Evolutionary conservation across 2,113 vertebrate genomes (phyloP), one percentile per base, ranked within the genome.

Genomic region (Aythya baeri): DNA sequence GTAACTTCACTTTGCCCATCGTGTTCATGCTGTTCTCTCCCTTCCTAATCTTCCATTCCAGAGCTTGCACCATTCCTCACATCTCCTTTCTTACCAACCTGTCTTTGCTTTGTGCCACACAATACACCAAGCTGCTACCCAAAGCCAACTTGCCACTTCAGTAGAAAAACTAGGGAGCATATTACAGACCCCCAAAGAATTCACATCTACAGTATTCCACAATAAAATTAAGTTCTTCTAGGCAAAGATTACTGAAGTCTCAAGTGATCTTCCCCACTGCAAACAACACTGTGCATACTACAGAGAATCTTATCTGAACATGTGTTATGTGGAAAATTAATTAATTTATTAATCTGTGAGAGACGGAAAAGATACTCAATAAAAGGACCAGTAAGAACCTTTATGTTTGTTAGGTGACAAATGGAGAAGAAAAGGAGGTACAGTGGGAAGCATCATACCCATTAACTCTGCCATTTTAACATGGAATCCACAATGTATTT

Each of bases 21-120:
- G 63, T 61, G 13, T 26, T 78, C 6, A 4, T 29, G 41, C 18
- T 32, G 27, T 79, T 68, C 58, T 62, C 49, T 20, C 26, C 38
- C 18, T 36, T 59, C 25, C 43, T 41, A 52, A 72, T 63, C 27
- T 29, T 49, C 43, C 14, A 13, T n/a, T 66, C 29, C 41, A 78
- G 73, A 67, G 31, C 63, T 34, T 74, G 26, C 38, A 58, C 71
- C 34, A 13, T 20, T 74, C 27, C 76, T 34, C 25, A 43, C 21
- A 25, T 20, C 52, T 89, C 23, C 13, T 27, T 86, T 82, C 61
- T 86, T 52, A 43, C 13, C 44, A 43, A 46, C 11, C 29, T 13
- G 9, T 41, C 16, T 76, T 54, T 65, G 50, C 67, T 41, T 8
- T 67, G 9, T 9, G 16, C 17, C 29, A 70, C 0, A 0, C 52